Evolutionary conservation across 2,888 invertebrate species (phyloP).

Genomic region (Neoscelio sp.): DNA sequence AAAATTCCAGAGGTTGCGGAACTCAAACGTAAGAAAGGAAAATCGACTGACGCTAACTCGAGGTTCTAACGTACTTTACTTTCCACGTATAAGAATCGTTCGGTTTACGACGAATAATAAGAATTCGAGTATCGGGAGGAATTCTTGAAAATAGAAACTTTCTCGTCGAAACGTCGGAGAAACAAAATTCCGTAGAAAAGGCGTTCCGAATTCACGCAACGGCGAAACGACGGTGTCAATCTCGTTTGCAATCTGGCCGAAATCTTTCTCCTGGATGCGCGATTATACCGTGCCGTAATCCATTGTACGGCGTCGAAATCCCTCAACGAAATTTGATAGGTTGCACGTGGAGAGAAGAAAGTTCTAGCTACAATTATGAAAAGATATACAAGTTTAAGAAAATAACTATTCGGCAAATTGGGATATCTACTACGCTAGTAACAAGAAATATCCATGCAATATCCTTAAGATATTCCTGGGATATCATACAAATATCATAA

Average conservation of each 20-base stretch:
- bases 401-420: too few species aligned
- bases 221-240: constrained; percentile 48
- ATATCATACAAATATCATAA: too few species aligned
- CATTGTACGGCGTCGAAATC: constrained; percentile 30
- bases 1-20: too few species aligned
- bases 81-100: background rate
- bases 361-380: too few species aligned
- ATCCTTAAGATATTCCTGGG: too few species aligned
- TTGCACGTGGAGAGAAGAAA: constrained; percentile 17
- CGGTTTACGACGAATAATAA: constrained; percentile 10
- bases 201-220: constrained; percentile 47
- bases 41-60: too few species aligned
- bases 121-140: constrained; percentile 9
- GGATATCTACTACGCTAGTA: too few species aligned
- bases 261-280: constrained; percentile 51
- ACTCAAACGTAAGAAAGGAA: too few species aligned
- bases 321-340: constrained; percentile 58
- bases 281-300: constrained; percentile 55
- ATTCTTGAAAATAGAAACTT: constrained; percentile 45
- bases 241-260: constrained; percentile 54
- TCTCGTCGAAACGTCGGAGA: constrained; percentile 47
- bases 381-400: too few species aligned
- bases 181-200: constrained; percentile 45
- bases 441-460: too few species aligned
- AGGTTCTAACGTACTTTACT: too few species aligned